phyloP scores from a whole-genome alignment of 30 jellyfish, hydroid and myxozoan genomes.

The Hydra vulgaris region DNA sequence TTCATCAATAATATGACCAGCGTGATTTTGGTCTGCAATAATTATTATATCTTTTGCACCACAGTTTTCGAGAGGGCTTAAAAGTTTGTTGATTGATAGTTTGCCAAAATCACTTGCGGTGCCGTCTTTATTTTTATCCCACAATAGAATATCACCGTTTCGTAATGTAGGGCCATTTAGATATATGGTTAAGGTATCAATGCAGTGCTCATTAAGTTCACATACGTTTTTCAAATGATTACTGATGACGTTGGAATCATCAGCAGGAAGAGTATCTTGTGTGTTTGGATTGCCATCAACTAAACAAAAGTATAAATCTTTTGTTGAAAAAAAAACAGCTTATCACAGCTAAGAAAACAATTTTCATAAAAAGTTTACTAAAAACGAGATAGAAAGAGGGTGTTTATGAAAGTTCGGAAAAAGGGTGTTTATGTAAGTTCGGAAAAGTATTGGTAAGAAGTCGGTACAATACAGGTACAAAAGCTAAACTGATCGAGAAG shows the following conservation, averaged over 20 bases:
- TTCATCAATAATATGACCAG: conserved; percentile 65
- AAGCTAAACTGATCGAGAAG: no score
- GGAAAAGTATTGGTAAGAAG: not conserved
- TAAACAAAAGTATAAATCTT: no score
- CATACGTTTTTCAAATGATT: conserved; percentile 60
- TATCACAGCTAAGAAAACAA: no score
- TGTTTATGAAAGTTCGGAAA: not conserved
- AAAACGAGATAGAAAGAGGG: not conserved
- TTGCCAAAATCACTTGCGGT: conserved; percentile 73
- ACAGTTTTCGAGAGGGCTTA: conserved; percentile 54
- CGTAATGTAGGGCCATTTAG: conserved; percentile 84
- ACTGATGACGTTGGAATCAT: conserved; percentile 70
- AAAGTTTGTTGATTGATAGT: conserved; percentile 49
- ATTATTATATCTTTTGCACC: conserved; percentile 64
- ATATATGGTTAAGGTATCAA: conserved; percentile 64
- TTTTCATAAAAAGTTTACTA: not conserved
- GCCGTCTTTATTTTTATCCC: conserved; percentile 91
- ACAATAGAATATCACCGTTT: conserved; percentile 79
- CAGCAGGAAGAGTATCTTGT: conserved; percentile 83
- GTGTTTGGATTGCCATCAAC: conserved; percentile 73
- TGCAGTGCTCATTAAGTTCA: conserved; percentile 39
- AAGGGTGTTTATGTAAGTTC: not conserved
- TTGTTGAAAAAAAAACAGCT: no score
- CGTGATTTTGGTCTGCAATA: conserved; percentile 91
- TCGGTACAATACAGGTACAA: no score